These are phyloP conservation scores for Andrena haemorrhoa DNA, from an alignment of 2,888 invertebrate genomes.

Conservation along the genomic window DNA sequence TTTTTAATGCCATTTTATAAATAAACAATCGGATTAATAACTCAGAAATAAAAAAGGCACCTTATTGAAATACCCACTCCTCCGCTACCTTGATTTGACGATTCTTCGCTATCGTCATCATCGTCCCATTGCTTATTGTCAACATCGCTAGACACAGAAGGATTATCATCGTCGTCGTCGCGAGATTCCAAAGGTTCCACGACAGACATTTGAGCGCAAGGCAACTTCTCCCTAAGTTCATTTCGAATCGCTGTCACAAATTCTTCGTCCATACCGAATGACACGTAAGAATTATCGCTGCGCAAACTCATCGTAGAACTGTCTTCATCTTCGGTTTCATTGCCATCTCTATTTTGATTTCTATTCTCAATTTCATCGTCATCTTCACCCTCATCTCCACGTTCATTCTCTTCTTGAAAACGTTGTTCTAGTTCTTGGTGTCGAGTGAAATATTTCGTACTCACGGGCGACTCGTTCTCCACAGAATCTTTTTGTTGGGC, in stretches of 20 bases:
- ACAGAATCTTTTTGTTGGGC: neutral
- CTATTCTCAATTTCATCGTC: constrained; percentile 25
- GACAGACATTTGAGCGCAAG: constrained; percentile 87
- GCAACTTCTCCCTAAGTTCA: constrained; percentile 90
- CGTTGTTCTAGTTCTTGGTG: constrained; percentile 15
- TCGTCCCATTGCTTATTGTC: constrained; percentile 80
- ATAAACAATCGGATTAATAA: constrained; percentile 15
- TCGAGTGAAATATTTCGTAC: neutral
- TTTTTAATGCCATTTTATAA: neutral
- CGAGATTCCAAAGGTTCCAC: constrained; percentile 79
- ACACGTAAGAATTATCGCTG: constrained; percentile 86
- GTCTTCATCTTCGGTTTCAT: constrained; percentile 81
- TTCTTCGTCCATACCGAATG: constrained; percentile 89
- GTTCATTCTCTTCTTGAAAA: constrained; percentile 22
- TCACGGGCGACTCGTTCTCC: neutral
- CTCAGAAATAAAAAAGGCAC: constrained; percentile 77
- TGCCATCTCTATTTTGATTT: constrained; percentile 19
- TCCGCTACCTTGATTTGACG: constrained; percentile 77
- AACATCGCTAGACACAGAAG: constrained; percentile 73
- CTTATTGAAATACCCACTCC: constrained; percentile 83
- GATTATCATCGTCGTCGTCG: constrained; percentile 75
- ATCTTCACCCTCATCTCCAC: neutral
- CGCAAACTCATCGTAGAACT: constrained; percentile 86
- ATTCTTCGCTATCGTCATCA: constrained; percentile 83
- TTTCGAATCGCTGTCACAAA: constrained; percentile 90